phyloP scores from a whole-genome alignment of 2,797 vertebrate genomes.

The Dendrocincla tyrannina region DNA sequence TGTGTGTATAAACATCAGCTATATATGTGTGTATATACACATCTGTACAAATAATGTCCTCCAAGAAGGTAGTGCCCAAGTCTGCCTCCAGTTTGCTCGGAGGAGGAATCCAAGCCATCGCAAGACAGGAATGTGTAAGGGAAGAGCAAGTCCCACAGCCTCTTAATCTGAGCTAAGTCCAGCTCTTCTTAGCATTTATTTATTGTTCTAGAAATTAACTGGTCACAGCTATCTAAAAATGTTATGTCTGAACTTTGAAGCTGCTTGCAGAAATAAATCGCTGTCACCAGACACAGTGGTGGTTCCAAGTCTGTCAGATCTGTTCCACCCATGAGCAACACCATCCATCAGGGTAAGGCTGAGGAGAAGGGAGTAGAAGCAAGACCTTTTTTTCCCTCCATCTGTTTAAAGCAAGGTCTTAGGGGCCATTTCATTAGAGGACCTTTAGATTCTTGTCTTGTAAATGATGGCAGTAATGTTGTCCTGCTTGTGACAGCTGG shows the following conservation, averaged over 20 bases:
- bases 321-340: neutral
- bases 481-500: neutral
- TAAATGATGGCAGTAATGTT: neutral
- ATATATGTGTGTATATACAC: rapidly evolving
- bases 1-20: neutral
- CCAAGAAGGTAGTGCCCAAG: neutral
- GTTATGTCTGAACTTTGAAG: neutral
- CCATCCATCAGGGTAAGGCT: neutral
- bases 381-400: neutral
- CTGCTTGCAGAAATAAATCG: neutral
- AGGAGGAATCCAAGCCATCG: neutral
- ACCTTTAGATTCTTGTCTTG: neutral
- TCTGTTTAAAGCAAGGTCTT: neutral
- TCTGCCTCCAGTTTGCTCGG: neutral
- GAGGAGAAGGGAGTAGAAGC: neutral
- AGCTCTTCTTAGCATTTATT: neutral
- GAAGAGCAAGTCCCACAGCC: neutral
- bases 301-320: neutral
- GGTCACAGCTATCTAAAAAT: neutral
- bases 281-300: neutral
- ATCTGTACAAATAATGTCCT: rapidly evolving
- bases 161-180: neutral
- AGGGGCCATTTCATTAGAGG: neutral
- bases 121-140: neutral
- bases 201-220: neutral